Evolutionary conservation across 2,113 vertebrate species (phyloP).

Genomic region (Ailurus styani): DNA sequence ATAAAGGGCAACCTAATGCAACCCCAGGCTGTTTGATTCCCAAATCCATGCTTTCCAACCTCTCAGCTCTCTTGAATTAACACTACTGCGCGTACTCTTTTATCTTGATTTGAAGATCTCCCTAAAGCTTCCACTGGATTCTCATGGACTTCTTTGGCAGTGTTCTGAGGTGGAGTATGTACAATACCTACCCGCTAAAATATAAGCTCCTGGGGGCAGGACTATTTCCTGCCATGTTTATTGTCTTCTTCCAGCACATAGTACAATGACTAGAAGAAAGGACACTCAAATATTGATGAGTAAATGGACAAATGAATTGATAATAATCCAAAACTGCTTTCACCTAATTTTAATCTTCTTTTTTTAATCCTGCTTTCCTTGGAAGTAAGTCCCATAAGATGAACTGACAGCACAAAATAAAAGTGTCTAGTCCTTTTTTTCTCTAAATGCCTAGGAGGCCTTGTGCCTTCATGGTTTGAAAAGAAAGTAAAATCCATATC

Average conservation of each 20-base stretch:
- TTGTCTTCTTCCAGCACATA: neutral
- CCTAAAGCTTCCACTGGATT: neutral
- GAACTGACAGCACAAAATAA: neutral
- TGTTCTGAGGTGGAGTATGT: too few relatives aligned
- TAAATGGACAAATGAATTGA: neutral
- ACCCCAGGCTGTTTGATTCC: neutral
- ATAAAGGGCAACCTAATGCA: neutral
- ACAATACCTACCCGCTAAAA: neutral
- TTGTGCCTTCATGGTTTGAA: neutral
- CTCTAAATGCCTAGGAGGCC: neutral
- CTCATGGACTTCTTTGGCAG: neutral
- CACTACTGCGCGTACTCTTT: neutral
- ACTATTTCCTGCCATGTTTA: fast-evolving
- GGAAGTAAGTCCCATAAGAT: neutral
- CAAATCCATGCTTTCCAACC: neutral
- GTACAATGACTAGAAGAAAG: neutral
- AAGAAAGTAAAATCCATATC: neutral
- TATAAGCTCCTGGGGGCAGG: neutral
- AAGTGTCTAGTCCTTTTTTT: neutral
- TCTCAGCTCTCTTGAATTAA: neutral
- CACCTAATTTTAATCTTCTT: neutral
- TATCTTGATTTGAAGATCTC: neutral
- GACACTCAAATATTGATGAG: neutral
- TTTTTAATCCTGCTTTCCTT: neutral
- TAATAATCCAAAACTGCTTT: neutral